Evolutionary conservation across 1,140 invertebrate species (phyloP), one percentile per base, ranked within the genome.

Genomic region (Drepana arcuata): DNA sequence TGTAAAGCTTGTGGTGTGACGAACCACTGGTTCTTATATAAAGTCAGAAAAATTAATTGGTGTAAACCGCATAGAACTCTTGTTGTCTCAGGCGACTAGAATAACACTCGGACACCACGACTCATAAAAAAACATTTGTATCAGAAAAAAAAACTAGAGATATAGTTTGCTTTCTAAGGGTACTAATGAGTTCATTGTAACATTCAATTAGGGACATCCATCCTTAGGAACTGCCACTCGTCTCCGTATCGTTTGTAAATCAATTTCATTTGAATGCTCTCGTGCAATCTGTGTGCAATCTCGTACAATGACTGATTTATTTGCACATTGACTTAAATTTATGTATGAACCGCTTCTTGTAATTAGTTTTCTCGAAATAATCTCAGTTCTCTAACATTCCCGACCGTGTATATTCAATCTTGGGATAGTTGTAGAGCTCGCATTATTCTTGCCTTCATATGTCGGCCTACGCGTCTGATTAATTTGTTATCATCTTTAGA

Each of bases 141-240:
- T n/a, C n/a, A n/a, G n/a, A n/a, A n/a, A n/a, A n/a, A n/a, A n/a
- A n/a, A n/a, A n/a, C n/a, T n/a, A n/a, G n/a, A n/a, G n/a, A n/a
- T n/a, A n/a, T n/a, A n/a, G n/a, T n/a, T n/a, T n/a, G n/a, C n/a
- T n/a, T n/a, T n/a, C n/a, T n/a, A n/a, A n/a, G n/a, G n/a, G n/a
- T n/a, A n/a, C n/a, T n/a, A n/a, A n/a, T n/a, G n/a, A n/a, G 59
- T 53, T 53, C 48, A 52, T 53, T 59, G 46, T 24, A 47, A 45
- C 43, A 34, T 56, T 55, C 58, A 63, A 61, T 66, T 61, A n/a
- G n/a, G n/a, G n/a, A 48, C 26, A 21, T 39, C 39, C 33, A 25
- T 35, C 13, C 46, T 42, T 45, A 34, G n/a, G n/a, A n/a, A n/a
- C n/a, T 54, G 51, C 29, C 36, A 42, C 38, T 39, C 33, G 35